Evolutionary conservation across 2,113 vertebrate species (phyloP).

Genomic region (Otus sunia): DNA sequence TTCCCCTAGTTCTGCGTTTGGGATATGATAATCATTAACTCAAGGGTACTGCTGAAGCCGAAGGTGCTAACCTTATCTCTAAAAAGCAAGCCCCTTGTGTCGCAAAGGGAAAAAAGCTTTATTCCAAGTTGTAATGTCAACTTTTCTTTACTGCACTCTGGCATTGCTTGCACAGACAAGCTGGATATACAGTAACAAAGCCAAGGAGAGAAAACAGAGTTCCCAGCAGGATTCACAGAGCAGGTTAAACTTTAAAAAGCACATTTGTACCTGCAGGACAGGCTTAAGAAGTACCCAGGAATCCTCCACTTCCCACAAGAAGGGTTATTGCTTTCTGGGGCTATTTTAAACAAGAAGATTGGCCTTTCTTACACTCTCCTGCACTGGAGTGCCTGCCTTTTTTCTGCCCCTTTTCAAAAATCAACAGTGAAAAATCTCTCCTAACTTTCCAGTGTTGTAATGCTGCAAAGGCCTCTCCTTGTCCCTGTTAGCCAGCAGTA

Average conservation of each 20-base stretch:
- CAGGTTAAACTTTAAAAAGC: constrained; percentile 40
- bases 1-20: not conserved
- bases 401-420: not conserved
- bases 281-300: constrained; percentile 19
- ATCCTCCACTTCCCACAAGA: constrained; percentile 20
- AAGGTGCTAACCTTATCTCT: not conserved
- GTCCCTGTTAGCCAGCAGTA: not conserved
- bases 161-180: not conserved
- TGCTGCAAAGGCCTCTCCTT: not conserved
- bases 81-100: not conserved
- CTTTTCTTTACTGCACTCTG: not conserved
- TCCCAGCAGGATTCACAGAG: constrained; percentile 24
- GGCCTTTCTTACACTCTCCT: not conserved
- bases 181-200: constrained; percentile 15
- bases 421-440: not conserved
- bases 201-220: not conserved
- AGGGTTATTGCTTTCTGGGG: constrained; percentile 47
- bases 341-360: constrained; percentile 23
- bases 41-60: not conserved
- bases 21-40: not conserved
- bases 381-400: not conserved
- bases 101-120: not conserved
- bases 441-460: not conserved
- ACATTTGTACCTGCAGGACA: constrained; percentile 42
- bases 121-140: not conserved